These are phyloP conservation scores for Diorhabda carinulata DNA, from an alignment of 1,140 invertebrate genomes.

Conservation along the genomic window DNA sequence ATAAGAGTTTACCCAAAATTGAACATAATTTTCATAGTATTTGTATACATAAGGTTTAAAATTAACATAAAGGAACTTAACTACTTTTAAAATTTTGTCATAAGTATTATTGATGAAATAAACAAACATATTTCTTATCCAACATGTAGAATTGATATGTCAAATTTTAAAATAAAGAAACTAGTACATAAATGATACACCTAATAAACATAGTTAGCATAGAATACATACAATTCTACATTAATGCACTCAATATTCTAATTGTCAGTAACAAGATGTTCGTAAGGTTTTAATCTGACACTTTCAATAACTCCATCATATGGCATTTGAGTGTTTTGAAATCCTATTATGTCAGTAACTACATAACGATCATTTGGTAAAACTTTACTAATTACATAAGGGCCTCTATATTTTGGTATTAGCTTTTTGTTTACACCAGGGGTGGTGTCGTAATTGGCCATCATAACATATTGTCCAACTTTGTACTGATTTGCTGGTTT, in stretches of 20 bases:
- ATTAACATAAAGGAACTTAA: not conserved
- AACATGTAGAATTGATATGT: not conserved
- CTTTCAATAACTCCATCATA: slow-evolving; percentile 29
- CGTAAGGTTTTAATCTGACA: not conserved
- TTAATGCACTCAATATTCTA: not conserved
- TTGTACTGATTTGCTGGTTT: no score
- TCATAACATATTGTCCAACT: no score
- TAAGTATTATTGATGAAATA: not conserved
- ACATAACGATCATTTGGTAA: no score
- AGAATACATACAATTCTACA: not conserved
- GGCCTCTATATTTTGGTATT: no score
- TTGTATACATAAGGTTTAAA: not conserved
- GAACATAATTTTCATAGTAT: slow-evolving; percentile 5
- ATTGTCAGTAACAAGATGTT: not conserved
- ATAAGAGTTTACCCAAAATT: not conserved
- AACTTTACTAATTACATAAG: no score
- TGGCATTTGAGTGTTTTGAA: slow-evolving; percentile 31
- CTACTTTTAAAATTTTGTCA: slow-evolving; percentile 4
- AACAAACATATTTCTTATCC: not conserved
- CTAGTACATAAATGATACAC: not conserved
- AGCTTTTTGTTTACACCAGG: no score
- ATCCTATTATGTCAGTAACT: slow-evolving; percentile 29
- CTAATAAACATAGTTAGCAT: not conserved
- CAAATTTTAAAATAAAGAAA: not conserved
- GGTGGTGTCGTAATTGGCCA: no score